Conservation (phyloP, 2,113 vertebrate species). For the Sceloporus undulatus region DNA sequence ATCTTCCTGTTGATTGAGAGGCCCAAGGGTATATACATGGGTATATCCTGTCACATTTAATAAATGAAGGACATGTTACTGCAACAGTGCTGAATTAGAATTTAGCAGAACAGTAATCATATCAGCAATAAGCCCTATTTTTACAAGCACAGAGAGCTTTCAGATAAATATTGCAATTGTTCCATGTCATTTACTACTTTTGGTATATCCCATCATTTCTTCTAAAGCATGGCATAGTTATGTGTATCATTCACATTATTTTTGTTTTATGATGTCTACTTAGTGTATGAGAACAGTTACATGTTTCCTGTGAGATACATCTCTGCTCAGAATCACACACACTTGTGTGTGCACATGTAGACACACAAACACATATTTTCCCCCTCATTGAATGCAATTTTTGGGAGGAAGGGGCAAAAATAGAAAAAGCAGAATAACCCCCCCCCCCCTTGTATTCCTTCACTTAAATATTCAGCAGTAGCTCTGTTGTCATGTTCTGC, state of each 20-base stretch:
- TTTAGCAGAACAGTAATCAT: background rate
- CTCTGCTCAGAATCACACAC: background rate
- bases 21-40: background rate
- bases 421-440: background rate
- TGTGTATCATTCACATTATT: background rate
- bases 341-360: too few relatives aligned
- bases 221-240: background rate
- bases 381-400: too few relatives aligned
- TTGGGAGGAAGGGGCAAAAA: background rate
- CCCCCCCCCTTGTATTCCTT: background rate
- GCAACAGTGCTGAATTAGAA: background rate
- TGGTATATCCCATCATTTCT: background rate
- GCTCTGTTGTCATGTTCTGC: background rate
- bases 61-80: background rate
- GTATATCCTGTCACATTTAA: background rate
- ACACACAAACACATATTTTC: background rate
- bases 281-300: background rate
- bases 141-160: conserved; percentile 12
- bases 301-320: background rate
- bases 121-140: conserved; percentile 12
- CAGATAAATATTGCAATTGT: background rate
- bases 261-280: background rate
- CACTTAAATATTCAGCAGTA: background rate
- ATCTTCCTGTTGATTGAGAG: background rate
- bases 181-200: background rate